phyloP scores from a whole-genome alignment of 2,888 invertebrate genomes.

The Bibio marci region DNA sequence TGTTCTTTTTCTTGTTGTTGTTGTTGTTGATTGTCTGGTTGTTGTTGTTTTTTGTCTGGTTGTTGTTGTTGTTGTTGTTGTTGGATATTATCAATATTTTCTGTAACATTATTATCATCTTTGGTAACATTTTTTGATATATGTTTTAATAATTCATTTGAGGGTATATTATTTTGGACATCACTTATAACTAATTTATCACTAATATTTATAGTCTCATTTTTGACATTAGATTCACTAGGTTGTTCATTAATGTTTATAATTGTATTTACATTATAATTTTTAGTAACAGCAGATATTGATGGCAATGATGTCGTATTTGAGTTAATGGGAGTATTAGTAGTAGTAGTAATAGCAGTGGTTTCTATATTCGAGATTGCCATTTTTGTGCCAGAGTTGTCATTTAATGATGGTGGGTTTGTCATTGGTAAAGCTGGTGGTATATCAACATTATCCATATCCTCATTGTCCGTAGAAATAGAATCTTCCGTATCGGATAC shows the following conservation, averaged over 20 bases:
- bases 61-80: neutral
- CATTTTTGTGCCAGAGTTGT: neutral
- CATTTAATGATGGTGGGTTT: constrained; percentile 12
- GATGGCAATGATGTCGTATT: neutral
- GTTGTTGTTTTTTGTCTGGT: neutral
- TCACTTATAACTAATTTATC: constrained; percentile 1
- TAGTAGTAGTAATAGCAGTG: neutral
- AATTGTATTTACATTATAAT: too few relatives aligned
- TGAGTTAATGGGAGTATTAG: neutral
- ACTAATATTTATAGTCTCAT: neutral
- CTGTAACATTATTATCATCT: constrained; percentile 2
- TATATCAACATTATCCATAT: constrained; percentile 6
- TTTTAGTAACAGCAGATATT: neutral
- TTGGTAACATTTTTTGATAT: constrained; percentile 5
- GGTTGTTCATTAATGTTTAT: neutral
- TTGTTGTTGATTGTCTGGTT: neutral
- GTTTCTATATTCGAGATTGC: neutral
- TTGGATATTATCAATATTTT: neutral
- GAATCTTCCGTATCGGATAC: too few relatives aligned
- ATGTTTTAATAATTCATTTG: constrained; percentile 3
- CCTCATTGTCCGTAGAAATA: constrained; percentile 4
- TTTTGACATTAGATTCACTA: neutral
- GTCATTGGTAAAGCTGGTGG: constrained; percentile 17
- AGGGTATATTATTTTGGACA: constrained; percentile 1
- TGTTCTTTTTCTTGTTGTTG: neutral